Evolutionary conservation across 2,113 vertebrate genomes (phyloP), one percentile per base, ranked within the genome.

Genomic region (Siphamia tubifer): DNA sequence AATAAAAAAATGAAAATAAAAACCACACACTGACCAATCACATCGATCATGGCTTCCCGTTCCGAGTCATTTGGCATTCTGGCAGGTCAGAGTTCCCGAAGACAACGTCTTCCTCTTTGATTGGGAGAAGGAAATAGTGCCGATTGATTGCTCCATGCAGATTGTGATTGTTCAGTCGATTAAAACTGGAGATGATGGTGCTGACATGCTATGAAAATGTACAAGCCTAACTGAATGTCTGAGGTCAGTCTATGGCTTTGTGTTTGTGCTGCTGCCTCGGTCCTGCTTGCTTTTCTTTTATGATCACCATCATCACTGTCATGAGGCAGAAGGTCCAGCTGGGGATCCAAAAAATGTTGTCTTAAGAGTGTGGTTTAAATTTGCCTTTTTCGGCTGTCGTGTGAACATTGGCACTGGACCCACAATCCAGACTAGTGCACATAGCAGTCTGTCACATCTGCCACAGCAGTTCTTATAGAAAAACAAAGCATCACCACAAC

Each of bases 321-420:
- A 30, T 66, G 67, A 65, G 82, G 61, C 40, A 61, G 58, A 19
- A 31, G 34, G 65, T 86, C 72, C 60, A 8, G 49, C 48, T 58
- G 43, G 56, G 44, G 53, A 69, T 49, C 62, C 35, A 32, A 47
- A 32, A 49, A n/a, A 11, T 3, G 11, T 11, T 43, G 54, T 70
- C 77, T 17, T 62, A 49, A 31, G 43, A 47, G 49, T 79, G 43
- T 35, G 30, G 13, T 63, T 76, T 44, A 48, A 49, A 43, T 45
- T 70, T 2, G 34, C 34, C 64, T 45, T 51, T 72, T 52, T 76
- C 65, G 76, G 72, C 83, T 76, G 65, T 83, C 44, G 92, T 91
- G 89, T 87, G 87, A 88, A 93, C 87, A 81, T 93, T 93, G 90
- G 93, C 92, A 94, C 92, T 90, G 91, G 61, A 52, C 77, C 79